Conservation (phyloP, 64 coral and sea anemone genomes). For the Pocillopora damicornis region DNA sequence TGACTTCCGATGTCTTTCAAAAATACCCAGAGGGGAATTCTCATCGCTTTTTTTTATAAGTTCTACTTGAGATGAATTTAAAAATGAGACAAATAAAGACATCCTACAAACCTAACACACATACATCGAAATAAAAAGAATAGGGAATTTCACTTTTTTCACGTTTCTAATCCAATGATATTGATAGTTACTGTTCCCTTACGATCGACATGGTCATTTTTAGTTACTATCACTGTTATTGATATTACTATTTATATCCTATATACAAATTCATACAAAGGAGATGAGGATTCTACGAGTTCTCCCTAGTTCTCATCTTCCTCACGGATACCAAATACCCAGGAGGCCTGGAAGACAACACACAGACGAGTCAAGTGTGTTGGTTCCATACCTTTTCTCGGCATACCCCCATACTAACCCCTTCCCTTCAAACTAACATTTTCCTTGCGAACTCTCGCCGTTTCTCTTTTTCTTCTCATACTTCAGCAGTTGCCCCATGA, state of each 20-base stretch:
- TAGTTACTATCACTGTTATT: neutral
- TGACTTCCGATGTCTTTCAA: neutral
- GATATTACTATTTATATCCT: neutral
- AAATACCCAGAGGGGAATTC: neutral
- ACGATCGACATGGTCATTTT: neutral
- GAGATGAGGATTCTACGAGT: neutral
- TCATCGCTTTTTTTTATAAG: no score
- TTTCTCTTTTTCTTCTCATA: constrained; percentile 96
- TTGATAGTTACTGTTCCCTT: neutral
- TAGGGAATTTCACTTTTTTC: neutral
- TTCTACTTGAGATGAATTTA: no score
- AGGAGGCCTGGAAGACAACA: constrained; percentile 1
- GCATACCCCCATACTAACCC: no score
- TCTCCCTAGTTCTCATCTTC: neutral
- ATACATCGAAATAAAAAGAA: neutral
- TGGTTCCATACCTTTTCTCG: no score
- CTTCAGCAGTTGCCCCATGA: constrained; percentile 98
- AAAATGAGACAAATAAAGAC: neutral
- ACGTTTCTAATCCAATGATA: neutral
- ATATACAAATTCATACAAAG: constrained; percentile 37
- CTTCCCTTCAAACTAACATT: neutral
- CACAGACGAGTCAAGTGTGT: neutral
- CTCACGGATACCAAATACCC: neutral
- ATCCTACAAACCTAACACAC: neutral
- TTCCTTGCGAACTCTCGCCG: constrained; percentile 8